Conservation (phyloP, 2,888 invertebrate species). For the Acleris literana region DNA sequence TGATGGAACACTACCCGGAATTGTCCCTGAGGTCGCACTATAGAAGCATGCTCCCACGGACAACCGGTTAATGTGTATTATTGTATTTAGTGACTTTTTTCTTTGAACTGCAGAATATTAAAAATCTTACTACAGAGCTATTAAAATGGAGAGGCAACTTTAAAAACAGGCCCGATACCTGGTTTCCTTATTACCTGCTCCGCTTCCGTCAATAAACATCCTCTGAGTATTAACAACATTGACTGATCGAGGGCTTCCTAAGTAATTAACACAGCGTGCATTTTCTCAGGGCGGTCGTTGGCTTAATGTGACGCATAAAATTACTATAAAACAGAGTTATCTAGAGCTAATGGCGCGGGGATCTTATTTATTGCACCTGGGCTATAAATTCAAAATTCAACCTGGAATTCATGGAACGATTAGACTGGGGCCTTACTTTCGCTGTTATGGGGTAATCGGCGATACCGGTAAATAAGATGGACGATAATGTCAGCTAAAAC, state of each 20-base stretch:
- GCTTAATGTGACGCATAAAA: conserved; percentile 67
- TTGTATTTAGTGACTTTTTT: too few species aligned
- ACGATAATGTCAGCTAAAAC: background rate
- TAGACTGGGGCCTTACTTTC: conserved; percentile 7
- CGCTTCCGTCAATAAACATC: conserved; percentile 3
- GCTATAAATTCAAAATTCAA: conserved; percentile 45
- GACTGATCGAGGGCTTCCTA: conserved; percentile 5
- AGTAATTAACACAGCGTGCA: conserved; percentile 35
- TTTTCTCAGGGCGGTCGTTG: conserved; percentile 29
- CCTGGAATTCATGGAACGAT: conserved; percentile 20
- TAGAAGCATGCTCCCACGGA: too few species aligned
- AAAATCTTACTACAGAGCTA: too few species aligned
- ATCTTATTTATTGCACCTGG: conserved; percentile 64
- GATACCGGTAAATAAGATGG: background rate
- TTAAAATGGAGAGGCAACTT: too few species aligned
- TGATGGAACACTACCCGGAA: too few species aligned
- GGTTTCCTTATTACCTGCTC: background rate
- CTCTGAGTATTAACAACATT: conserved; percentile 12
- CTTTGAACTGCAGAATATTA: too few species aligned
- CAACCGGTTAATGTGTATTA: too few species aligned
- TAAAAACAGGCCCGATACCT: too few species aligned
- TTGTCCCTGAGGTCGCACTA: too few species aligned
- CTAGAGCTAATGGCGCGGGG: conserved; percentile 58
- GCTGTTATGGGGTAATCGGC: conserved; percentile 3
- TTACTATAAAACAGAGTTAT: conserved; percentile 72